phyloP scores from a whole-genome alignment of 2,113 vertebrate species.

The Vimba vimba region DNA sequence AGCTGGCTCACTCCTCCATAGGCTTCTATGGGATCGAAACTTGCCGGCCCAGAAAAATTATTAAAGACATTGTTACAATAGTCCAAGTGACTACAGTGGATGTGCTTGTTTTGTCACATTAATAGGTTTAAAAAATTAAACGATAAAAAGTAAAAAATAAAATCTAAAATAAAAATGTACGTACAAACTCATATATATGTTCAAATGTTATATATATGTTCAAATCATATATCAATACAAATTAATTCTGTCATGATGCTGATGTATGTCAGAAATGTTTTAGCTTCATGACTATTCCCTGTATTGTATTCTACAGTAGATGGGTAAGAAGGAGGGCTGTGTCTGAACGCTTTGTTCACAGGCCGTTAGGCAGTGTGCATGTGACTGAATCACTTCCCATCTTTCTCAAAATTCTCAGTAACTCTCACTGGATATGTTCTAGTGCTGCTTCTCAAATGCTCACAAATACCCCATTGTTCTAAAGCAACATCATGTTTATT shows the following conservation, averaged over 20 bases:
- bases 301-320: not conserved
- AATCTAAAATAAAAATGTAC: too few species aligned
- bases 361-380: conserved; percentile 1
- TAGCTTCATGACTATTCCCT: not conserved
- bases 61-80: too few species aligned
- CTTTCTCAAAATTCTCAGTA: not conserved
- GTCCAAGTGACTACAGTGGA: too few species aligned
- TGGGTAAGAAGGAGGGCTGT: not conserved
- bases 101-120: too few species aligned
- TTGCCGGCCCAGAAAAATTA: too few species aligned
- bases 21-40: too few species aligned
- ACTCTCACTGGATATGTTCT: not conserved
- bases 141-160: too few species aligned
- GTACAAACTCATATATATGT: too few species aligned
- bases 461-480: conserved; percentile 45
- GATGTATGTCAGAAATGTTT: not conserved
- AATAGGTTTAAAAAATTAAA: too few species aligned
- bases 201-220: too few species aligned
- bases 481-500: conserved; percentile 35
- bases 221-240: not conserved
- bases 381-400: conserved; percentile 5
- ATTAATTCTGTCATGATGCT: not conserved
- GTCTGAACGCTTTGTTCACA: not conserved
- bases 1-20: too few species aligned
- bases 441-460: conserved; percentile 4